Conservation (phyloP, 2,888 invertebrate genomes). For the Osmoderma eremita region DNA sequence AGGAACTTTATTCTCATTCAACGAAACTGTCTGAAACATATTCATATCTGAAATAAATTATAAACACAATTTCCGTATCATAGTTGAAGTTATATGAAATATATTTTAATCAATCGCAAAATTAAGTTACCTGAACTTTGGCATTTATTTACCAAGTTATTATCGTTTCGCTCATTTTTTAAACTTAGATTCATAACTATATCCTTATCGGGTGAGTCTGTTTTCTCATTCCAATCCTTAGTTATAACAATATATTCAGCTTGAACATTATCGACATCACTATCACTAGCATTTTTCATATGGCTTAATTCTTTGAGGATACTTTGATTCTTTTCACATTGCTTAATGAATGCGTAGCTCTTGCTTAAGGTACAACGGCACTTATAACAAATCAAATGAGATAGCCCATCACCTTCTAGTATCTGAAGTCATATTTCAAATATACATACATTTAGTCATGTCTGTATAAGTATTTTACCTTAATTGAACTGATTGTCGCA, state of each 20-base stretch:
- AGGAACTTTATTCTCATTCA: too few relatives aligned
- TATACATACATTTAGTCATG: background rate
- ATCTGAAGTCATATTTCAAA: conserved; percentile 52
- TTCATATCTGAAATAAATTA: too few relatives aligned
- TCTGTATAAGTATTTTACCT: background rate
- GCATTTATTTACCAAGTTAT: too few relatives aligned
- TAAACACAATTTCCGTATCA: too few relatives aligned
- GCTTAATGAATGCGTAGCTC: conserved; percentile 37
- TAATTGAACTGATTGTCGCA: background rate
- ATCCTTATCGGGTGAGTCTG: background rate
- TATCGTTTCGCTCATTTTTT: too few relatives aligned
- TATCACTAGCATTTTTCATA: conserved; percentile 26
- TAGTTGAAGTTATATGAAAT: too few relatives aligned
- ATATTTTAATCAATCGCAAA: too few relatives aligned
- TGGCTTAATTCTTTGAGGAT: background rate
- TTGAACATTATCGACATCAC: conserved; percentile 22
- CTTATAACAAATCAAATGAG: conserved; percentile 52
- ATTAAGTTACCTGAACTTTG: too few relatives aligned
- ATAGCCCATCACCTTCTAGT: conserved; percentile 53
- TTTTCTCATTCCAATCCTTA: background rate
- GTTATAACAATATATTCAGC: background rate
- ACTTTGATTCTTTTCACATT: background rate
- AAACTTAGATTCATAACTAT: too few relatives aligned
- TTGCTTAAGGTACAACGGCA: conserved; percentile 51
- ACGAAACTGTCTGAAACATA: too few relatives aligned